Conservation (phyloP, 2,888 invertebrate genomes). For the Agrochola lychnidis region DNA sequence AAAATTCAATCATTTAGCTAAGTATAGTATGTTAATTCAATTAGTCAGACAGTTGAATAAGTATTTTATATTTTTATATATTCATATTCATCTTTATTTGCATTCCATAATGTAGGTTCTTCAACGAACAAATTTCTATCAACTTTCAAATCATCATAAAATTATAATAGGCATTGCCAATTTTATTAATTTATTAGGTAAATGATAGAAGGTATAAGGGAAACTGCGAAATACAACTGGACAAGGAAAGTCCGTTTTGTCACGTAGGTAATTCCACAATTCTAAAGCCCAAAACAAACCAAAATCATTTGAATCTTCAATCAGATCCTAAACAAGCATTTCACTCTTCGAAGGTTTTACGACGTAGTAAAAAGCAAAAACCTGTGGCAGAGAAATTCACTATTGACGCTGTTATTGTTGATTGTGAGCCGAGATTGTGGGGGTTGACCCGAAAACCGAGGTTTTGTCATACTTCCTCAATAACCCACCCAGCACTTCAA, state of each 20-base stretch:
- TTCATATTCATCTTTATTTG: too few species aligned
- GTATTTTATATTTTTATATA: background rate
- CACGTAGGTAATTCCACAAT: background rate
- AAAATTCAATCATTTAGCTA: too few species aligned
- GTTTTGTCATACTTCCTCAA: slow-evolving; percentile 56
- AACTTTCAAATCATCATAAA: background rate
- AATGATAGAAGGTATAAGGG: background rate
- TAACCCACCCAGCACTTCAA: slow-evolving; percentile 34
- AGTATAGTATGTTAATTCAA: too few species aligned
- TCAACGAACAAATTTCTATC: too few species aligned
- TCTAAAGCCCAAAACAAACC: background rate
- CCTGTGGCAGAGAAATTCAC: slow-evolving; percentile 47
- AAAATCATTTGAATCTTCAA: slow-evolving; percentile 42
- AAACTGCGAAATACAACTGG: background rate
- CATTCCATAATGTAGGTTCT: too few species aligned
- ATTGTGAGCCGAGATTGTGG: slow-evolving; percentile 60
- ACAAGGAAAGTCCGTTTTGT: background rate
- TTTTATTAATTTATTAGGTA: background rate
- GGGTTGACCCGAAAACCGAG: slow-evolving; percentile 46
- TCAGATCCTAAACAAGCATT: slow-evolving; percentile 45
- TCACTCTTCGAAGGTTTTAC: slow-evolving; percentile 54
- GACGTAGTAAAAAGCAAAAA: slow-evolving; percentile 55
- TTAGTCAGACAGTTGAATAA: background rate
- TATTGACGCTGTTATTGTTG: slow-evolving; percentile 62
- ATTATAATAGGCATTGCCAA: background rate